Base-by-base conservation (phyloP, 2,888 invertebrate genomes). In the Dermolepida albohirtum region DNA sequence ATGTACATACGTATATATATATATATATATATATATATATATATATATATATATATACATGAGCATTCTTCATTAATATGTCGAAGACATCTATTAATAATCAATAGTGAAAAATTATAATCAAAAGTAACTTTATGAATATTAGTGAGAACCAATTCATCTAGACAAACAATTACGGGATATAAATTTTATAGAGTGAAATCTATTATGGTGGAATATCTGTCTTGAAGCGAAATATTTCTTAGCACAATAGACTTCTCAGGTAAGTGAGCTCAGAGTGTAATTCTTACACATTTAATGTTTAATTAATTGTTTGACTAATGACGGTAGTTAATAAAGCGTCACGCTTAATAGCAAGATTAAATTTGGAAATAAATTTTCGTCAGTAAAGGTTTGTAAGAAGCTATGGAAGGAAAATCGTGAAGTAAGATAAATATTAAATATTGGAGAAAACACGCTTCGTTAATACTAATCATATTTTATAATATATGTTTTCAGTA, bases 261-360 rank as follows among this genome's bases (percentile, higher is more conserved):
- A 62, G 59, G 59, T 62, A 62, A 34, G 47, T 14, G 47, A 47
- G 47, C 16, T 10, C 16, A n/a, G 59, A 62, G 29, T 62, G 47
- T 62, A 62, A 62, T 62, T 62, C 59, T 62, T 62, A 47, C 34
- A 62, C 59, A 47, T 62, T 62, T 62, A 62, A 62, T 62, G 47
- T 62, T 47, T 62, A 62, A 62, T 62, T 62, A 62, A 62, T 62
- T 62, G 59, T 47, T 62, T 62, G 59, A 62, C 44, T 62, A 62
- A 62, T 47, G 59, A 39, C 14, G 44, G 34, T 44, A 62, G 47
- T 62, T 47, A 47, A 62, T 62, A 62, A 47, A 39, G 43, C 34
- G 59, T 47, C 47, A 11, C 29, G 49, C 47, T 62, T 62, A 62
- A 62, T 62, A 39, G 39, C 34, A n/a, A 29, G 59, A 62, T 62